These are phyloP conservation scores for Onthophagus sagittarius DNA, from an alignment of 2,888 invertebrate species.

Conservation along the genomic window DNA sequence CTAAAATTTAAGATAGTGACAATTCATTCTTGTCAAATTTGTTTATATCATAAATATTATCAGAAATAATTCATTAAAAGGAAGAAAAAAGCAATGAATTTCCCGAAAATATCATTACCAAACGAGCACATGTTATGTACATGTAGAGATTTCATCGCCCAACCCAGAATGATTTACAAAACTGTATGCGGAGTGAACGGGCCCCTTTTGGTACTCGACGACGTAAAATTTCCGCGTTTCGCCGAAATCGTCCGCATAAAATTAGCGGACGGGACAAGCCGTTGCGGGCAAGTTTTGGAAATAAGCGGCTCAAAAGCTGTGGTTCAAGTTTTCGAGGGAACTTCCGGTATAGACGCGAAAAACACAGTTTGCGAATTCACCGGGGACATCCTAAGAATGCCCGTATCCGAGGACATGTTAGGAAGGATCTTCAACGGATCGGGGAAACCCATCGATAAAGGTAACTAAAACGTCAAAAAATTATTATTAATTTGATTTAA, in stretches of 20 bases:
- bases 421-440: slow-evolving; percentile 99
- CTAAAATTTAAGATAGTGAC: too few relatives aligned
- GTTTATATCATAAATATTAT: too few relatives aligned
- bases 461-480: slow-evolving; percentile 32
- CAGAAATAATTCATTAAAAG: too few relatives aligned
- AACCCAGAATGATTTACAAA: slow-evolving; percentile 62
- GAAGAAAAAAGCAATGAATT: too few relatives aligned
- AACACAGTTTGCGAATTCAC: slow-evolving; percentile 99
- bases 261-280: slow-evolving; percentile 90
- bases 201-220: slow-evolving; percentile 96
- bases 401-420: slow-evolving; percentile 99
- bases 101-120: too few relatives aligned
- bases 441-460: slow-evolving; percentile 99
- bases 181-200: slow-evolving; percentile 99
- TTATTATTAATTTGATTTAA: too few relatives aligned
- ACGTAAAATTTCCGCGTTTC: slow-evolving; percentile 99
- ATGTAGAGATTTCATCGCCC: too few relatives aligned
- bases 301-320: slow-evolving; percentile 98
- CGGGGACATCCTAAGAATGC: slow-evolving; percentile 96
- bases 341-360: slow-evolving; percentile 99
- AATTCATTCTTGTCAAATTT: too few relatives aligned
- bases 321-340: slow-evolving; percentile 98
- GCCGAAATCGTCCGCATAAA: slow-evolving; percentile 97
- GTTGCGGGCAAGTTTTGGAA: slow-evolving; percentile 94
- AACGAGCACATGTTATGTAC: too few relatives aligned